phyloP scores from a whole-genome alignment of 2,888 invertebrate species.

The Acrocyrtus sp. region DNA sequence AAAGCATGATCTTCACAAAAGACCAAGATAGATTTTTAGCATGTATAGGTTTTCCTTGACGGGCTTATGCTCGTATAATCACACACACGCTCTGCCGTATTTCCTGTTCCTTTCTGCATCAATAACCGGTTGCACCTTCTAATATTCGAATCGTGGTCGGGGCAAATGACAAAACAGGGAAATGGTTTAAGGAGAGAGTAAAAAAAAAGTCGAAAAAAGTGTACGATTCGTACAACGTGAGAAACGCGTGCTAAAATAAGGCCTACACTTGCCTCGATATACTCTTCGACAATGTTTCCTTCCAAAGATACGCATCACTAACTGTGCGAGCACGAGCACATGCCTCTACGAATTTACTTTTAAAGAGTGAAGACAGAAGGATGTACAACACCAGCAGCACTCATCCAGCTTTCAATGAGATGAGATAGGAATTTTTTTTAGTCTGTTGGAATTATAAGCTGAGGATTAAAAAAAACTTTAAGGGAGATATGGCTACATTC shows the following conservation, averaged over 20 bases:
- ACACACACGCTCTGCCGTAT: no score
- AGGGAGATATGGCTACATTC: no score
- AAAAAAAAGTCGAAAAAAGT: conserved; percentile 2
- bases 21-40: no score
- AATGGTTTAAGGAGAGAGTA: conserved; percentile 5
- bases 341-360: neutral
- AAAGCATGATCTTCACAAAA: no score
- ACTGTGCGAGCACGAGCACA: neutral
- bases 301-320: neutral
- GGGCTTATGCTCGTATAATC: conserved; percentile 20
- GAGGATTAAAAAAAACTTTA: no score
- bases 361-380: neutral
- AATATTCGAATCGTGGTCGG: conserved; percentile 13
- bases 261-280: conserved; percentile 19
- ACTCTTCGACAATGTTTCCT: neutral
- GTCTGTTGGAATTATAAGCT: no score
- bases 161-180: no score
- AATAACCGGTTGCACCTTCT: conserved; percentile 42
- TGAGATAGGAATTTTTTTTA: no score
- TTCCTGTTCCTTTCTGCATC: conserved; percentile 30
- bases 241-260: conserved; percentile 53
- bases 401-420: no score
- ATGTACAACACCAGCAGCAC: no score
- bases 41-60: conserved; percentile 20
- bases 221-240: conserved; percentile 29